Conservation (phyloP, 2,888 invertebrate species). For the Sylvicola cinctus region DNA sequence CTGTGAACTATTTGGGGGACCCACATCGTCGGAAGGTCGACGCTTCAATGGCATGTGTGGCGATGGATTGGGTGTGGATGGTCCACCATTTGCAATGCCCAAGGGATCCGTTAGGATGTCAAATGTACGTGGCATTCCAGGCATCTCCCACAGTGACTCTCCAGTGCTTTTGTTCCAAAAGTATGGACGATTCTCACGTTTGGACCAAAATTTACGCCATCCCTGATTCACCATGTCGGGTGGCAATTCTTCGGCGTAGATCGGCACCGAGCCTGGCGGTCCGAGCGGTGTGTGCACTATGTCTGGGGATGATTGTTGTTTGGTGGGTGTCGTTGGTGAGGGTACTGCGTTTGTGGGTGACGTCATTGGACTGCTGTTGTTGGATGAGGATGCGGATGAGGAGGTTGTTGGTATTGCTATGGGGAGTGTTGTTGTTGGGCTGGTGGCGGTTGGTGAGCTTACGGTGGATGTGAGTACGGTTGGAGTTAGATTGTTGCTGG, state of each 20-base stretch:
- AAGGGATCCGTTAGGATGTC: conserved; percentile 85
- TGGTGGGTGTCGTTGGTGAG: conserved; percentile 22
- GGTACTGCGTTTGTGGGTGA: neutral
- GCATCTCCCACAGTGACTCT: conserved; percentile 95
- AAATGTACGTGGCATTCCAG: conserved; percentile 46
- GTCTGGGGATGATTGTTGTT: conserved; percentile 9
- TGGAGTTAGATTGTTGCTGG: conserved; percentile 8
- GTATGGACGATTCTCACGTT: conserved; percentile 83
- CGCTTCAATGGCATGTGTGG: conserved; percentile 39
- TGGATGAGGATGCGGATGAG: neutral
- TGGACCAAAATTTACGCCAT: conserved; percentile 95
- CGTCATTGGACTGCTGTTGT: neutral
- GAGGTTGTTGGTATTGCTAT: neutral
- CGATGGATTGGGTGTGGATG: conserved; percentile 16
- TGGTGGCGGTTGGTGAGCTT: conserved; percentile 1
- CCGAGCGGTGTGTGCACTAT: conserved; percentile 17
- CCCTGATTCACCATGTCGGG: conserved; percentile 49
- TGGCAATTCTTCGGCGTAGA: conserved; percentile 18
- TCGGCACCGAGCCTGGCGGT: conserved; percentile 10
- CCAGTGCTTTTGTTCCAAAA: conserved; percentile 93
- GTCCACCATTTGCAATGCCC: conserved; percentile 41
- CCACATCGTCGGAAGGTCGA: conserved; percentile 53
- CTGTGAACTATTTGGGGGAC: conserved; percentile 21
- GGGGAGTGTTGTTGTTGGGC: neutral
- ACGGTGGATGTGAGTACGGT: neutral